Conservation (phyloP, 2,888 invertebrate genomes). For the Melinopterus prodromus region DNA sequence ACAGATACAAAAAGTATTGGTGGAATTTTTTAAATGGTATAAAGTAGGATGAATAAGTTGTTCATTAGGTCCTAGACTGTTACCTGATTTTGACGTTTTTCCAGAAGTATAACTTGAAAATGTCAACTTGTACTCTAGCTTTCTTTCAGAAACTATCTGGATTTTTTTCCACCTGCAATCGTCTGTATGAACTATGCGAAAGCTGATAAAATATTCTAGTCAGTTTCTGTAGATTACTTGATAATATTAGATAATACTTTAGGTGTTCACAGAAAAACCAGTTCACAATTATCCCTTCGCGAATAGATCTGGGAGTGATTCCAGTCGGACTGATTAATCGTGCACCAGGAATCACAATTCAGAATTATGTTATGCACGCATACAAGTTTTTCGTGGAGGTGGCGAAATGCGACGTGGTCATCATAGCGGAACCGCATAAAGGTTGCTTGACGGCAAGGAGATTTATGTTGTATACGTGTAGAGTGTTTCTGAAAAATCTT, state of each 20-base stretch:
- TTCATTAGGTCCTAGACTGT: too few relatives aligned
- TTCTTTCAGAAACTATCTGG: too few relatives aligned
- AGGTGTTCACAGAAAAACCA: neutral
- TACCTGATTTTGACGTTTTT: too few relatives aligned
- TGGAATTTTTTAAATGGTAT: too few relatives aligned
- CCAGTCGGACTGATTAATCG: neutral
- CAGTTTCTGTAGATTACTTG: neutral
- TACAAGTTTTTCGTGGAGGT: conserved; percentile 25
- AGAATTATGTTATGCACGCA: conserved; percentile 19
- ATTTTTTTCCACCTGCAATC: too few relatives aligned
- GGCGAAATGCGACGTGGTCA: neutral
- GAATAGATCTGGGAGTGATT: conserved; percentile 30
- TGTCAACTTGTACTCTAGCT: too few relatives aligned
- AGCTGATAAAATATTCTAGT: neutral
- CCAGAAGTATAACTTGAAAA: too few relatives aligned
- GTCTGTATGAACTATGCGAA: neutral
- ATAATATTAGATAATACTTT: neutral
- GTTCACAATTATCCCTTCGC: conserved; percentile 9
- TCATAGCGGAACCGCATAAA: conserved; percentile 27
- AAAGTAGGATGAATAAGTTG: too few relatives aligned
- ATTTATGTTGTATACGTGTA: neutral
- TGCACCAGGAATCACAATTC: neutral
- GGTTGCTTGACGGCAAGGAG: conserved; percentile 26
- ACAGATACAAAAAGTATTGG: too few relatives aligned
- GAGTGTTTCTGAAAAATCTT: neutral